Percentiles rank a stretch among this genome's conserved stretches.
Conservation (phyloP, 2,113 vertebrate genomes). For the Pontoporia blainvillei region DNA sequence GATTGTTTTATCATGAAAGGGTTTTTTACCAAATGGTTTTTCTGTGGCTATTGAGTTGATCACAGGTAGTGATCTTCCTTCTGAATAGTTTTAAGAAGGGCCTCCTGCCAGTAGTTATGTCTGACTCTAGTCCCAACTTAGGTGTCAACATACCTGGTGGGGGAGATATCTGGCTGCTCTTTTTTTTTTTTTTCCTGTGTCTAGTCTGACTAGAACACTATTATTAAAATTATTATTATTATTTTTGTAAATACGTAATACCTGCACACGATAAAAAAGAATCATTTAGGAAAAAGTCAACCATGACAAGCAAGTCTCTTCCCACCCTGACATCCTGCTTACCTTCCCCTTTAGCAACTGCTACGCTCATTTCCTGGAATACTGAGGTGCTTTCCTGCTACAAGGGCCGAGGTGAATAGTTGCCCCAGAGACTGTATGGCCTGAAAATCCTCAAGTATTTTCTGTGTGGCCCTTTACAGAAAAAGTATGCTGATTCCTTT, state of each 20-base stretch:
- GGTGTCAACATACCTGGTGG: neutral
- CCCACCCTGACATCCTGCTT: too few relatives aligned
- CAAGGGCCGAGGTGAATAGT: neutral
- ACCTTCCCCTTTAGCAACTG: neutral
- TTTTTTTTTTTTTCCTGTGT: too few relatives aligned
- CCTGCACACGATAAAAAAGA: neutral
- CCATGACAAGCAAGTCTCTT: neutral
- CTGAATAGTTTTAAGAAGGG: neutral
- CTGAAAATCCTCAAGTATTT: neutral
- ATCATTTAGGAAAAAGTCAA: neutral
- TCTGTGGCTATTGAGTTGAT: neutral
- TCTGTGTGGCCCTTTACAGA: neutral
- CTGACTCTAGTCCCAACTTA: neutral
- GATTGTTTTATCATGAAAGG: neutral
- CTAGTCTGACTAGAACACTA: neutral
- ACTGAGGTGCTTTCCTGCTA: neutral
- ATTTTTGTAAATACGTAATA: neutral
- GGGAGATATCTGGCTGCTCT: neutral
- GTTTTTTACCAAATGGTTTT: neutral
- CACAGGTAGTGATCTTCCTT: neutral
- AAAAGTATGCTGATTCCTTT: neutral
- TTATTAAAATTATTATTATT: neutral
- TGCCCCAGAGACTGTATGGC: neutral
- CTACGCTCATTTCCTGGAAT: neutral
- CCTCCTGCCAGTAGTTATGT: neutral